Percentiles rank a stretch among this genome's conserved stretches.
Conservation (phyloP, 1,140 invertebrate genomes). For the Holotrichia oblita region DNA sequence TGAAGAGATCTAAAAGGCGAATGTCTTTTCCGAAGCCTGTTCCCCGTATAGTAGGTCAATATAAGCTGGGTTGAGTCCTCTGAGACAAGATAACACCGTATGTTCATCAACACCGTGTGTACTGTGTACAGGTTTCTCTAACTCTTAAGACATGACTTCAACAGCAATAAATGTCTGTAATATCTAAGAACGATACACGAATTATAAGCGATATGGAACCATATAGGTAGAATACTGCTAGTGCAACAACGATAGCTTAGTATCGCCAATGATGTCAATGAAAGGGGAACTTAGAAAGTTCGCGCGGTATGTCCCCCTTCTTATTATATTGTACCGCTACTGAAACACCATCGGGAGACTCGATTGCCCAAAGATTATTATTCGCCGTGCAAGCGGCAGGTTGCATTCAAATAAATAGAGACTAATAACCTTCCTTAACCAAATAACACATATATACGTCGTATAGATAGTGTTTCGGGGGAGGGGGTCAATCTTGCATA, state of each 20-base stretch:
- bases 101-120: background rate
- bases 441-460: background rate
- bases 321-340: background rate
- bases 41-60: conserved; percentile 27
- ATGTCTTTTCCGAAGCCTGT: background rate
- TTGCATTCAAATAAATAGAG: conserved; percentile 25
- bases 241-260: conserved; percentile 8
- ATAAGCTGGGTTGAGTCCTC: conserved; percentile 16
- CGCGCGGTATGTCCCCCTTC: background rate
- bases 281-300: conserved; percentile 37
- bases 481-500: background rate
- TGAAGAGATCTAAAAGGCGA: conserved; percentile 17
- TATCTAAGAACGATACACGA: background rate
- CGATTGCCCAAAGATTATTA: conserved; percentile 18
- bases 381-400: conserved; percentile 10
- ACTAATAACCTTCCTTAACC: conserved; percentile 26
- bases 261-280: conserved; percentile 12
- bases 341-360: background rate
- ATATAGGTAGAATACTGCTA: conserved; percentile 27
- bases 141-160: background rate
- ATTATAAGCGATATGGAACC: conserved; percentile 12
- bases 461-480: background rate
- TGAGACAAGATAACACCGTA: background rate
- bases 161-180: background rate
- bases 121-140: background rate